A percentile compares a stretch with the other conserved stretches of the same genome.
phyloP scores from a whole-genome alignment of 2,888 invertebrate species.

The Charanyca ferruginea region DNA sequence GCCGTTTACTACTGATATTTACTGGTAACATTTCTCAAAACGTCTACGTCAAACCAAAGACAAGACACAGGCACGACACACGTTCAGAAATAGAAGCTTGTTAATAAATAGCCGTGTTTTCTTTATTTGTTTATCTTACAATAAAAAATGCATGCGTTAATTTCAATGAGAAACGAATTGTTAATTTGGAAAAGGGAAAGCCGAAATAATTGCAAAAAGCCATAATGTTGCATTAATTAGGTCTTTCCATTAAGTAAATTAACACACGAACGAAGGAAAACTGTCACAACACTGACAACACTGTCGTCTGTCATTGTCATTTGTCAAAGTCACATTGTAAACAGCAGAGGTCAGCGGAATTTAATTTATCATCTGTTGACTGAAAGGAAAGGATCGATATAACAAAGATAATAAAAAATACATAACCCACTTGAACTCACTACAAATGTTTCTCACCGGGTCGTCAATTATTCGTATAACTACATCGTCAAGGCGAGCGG shows the following conservation, averaged over 20 bases:
- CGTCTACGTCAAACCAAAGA: conserved; percentile 44
- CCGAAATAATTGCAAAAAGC: too few species aligned
- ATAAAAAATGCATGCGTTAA: too few species aligned
- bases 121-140: neutral
- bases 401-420: conserved; percentile 74
- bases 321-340: conserved; percentile 43
- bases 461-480: conserved; percentile 82
- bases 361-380: conserved; percentile 66
- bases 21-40: conserved; percentile 41
- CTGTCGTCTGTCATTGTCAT: too few species aligned
- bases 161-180: too few species aligned
- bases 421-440: conserved; percentile 58
- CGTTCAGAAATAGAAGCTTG: conserved; percentile 48
- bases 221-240: too few species aligned
- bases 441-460: conserved; percentile 87
- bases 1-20: neutral
- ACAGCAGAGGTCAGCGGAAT: conserved; percentile 43
- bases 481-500: conserved; percentile 81
- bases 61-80: neutral
- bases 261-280: conserved; percentile 15
- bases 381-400: conserved; percentile 69
- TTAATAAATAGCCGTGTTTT: neutral
- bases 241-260: too few species aligned
- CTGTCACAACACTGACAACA: conserved; percentile 21
- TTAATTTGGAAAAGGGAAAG: too few species aligned